Percentiles rank a stretch among this genome's conserved stretches.
phyloP scores from a whole-genome alignment of 2,797 vertebrate species.

The Limnodromus scolopaceus region DNA sequence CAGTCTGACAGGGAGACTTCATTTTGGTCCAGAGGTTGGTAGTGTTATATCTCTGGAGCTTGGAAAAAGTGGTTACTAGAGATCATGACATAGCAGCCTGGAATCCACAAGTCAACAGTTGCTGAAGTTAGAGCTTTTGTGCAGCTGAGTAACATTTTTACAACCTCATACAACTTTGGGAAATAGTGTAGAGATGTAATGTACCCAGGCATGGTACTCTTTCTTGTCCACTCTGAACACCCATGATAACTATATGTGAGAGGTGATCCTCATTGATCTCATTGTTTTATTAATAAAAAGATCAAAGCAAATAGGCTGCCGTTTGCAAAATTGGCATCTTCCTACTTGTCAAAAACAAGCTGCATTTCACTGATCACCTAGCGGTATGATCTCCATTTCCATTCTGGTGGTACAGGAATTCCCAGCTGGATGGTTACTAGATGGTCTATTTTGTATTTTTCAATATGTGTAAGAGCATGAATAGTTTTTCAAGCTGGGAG shows the following conservation, averaged over 20 bases:
- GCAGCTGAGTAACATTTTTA: background rate
- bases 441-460: background rate
- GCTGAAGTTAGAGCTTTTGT: background rate
- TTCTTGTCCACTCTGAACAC: background rate
- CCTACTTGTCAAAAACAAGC: background rate
- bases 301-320: background rate
- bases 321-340: background rate
- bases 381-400: background rate
- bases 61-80: background rate
- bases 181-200: background rate
- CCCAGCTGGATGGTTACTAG: background rate
- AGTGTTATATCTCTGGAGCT: background rate
- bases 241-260: background rate
- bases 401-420: accelerated
- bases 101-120: background rate
- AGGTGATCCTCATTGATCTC: background rate
- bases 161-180: background rate
- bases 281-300: background rate
- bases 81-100: background rate
- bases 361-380: background rate
- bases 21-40: background rate
- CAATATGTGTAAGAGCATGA: background rate
- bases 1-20: background rate
- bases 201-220: accelerated
- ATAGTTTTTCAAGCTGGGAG: background rate